Evolutionary conservation across 2,113 vertebrate genomes (phyloP), one percentile per base, ranked within the genome.

Genomic region (Ciconia stormi): DNA sequence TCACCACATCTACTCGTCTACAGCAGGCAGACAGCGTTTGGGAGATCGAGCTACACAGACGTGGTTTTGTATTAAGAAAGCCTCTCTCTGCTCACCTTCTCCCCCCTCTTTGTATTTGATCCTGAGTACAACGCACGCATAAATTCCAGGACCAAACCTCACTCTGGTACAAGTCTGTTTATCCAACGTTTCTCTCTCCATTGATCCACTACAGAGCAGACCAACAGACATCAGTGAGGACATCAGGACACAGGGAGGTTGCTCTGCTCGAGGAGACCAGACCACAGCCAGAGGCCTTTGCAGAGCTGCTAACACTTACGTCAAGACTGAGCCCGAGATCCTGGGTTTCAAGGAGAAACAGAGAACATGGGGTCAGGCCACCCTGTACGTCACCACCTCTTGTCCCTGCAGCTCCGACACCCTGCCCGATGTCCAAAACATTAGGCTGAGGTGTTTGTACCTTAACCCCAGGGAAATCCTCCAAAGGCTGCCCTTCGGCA

Each of bases 71-170:
- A 12, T 5, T 44, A 29, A 8, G 23, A 12, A 46, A 86, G 49
- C 17, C 32, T 46, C 38, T 36, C 69, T 8, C 82, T 40, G 46
- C 69, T 93, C 87, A 50, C 42, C 53, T 59, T 86, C 40, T 3
- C 9, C 9, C 9, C 9, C 17, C 16, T 13, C 61, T 72, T 56
- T 34, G 32, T 38, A 1, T 47, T 23, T 44, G 82, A 76, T 40
- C 69, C 38, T 0, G 0, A 58, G 13, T 5, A 8, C 17, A 19
- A 32, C 0, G 1, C 3, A 25, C 1, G 1, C 7, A 3, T 1
- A 4, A 82, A 73, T 40, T 30, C 34, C 79, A 66, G 55, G 20
- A 32, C 2, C 69, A 29, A 91, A 34, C 23, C 20, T 16, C 26
- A 66, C 82, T 62, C 46, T 46, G 34, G 10, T 17, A 29, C 16